Percentiles rank a stretch among this genome's conserved stretches.
Evolutionary conservation across 2,113 vertebrate genomes (phyloP).

Genomic region (Saguinus imperator): DNA sequence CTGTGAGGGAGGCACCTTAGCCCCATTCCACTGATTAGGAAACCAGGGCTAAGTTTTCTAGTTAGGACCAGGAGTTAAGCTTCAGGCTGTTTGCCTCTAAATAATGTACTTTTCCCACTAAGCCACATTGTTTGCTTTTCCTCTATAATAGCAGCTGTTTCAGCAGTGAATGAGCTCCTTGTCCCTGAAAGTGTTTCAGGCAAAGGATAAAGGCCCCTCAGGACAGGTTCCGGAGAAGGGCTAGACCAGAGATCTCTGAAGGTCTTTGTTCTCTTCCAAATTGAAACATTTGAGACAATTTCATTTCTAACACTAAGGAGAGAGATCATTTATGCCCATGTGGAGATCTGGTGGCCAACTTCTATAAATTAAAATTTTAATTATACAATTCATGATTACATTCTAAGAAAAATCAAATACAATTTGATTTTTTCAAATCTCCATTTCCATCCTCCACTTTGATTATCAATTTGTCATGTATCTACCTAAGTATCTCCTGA

Average conservation of each 20-base stretch:
- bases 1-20: not conserved
- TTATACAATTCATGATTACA: not conserved
- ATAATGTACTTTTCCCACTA: not conserved
- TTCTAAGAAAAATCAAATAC: conserved; percentile 16
- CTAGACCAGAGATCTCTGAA: not conserved
- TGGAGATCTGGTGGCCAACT: not conserved
- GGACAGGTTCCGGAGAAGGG: not conserved
- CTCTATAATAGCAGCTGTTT: not conserved
- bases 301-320: not conserved
- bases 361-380: conserved; percentile 39
- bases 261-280: not conserved
- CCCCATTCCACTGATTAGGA: not conserved
- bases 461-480: not conserved
- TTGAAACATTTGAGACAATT: not conserved
- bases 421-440: not conserved
- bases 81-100: not conserved
- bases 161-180: not conserved
- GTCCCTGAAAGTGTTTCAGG: not conserved
- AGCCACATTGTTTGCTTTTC: not conserved
- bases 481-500: not conserved
- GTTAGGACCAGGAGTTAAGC: not conserved
- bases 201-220: not conserved
- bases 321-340: not conserved
- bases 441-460: not conserved
- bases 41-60: not conserved